Conservation (phyloP, 2,113 vertebrate genomes). For the Phaethornis superciliosus region DNA sequence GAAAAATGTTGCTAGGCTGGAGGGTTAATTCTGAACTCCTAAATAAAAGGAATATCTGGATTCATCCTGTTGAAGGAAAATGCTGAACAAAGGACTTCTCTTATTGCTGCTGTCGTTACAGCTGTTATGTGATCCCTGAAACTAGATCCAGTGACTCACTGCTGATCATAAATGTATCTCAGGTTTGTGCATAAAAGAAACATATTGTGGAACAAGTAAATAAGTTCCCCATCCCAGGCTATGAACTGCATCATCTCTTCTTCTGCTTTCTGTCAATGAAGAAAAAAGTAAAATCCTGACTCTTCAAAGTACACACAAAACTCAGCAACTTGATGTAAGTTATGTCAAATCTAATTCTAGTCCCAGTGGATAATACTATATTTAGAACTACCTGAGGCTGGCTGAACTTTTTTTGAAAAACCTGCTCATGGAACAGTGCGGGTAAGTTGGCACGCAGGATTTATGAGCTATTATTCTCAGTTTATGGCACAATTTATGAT, state of each 20-base stretch:
- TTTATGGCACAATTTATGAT: neutral
- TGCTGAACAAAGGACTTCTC: neutral
- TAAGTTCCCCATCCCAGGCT: neutral
- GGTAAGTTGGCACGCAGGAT: neutral
- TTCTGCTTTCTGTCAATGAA: neutral
- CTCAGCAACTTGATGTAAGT: neutral
- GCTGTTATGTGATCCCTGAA: neutral
- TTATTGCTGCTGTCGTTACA: neutral
- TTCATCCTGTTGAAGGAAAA: neutral
- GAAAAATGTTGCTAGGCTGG: neutral
- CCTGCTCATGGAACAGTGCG: neutral
- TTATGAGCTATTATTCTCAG: neutral
- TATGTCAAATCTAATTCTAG: neutral
- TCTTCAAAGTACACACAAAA: neutral
- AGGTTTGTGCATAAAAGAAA: neutral
- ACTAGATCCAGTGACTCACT: neutral
- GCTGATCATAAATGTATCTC: neutral
- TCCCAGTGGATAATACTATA: neutral
- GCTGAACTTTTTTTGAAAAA: neutral
- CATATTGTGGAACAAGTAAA: neutral
- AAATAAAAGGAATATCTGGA: neutral
- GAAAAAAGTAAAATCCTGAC: neutral
- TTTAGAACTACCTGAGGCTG: neutral
- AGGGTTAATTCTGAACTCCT: neutral
- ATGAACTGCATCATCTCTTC: neutral